Evolutionary conservation across 2,888 invertebrate genomes (phyloP).

Genomic region (Acrobasis repandana): DNA sequence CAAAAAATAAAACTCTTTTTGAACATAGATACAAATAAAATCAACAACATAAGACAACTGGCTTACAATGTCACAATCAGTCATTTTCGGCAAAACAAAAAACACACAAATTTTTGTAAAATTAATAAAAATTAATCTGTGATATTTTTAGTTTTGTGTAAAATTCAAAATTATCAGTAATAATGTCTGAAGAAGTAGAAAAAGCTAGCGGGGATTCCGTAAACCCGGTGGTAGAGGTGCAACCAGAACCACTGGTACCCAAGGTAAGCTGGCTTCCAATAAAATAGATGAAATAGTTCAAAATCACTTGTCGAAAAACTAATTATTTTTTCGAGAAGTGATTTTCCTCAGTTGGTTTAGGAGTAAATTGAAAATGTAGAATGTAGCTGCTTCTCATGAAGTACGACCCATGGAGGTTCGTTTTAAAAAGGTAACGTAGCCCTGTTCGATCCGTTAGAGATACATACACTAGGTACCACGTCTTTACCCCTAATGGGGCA

Average conservation of each 20-base stretch:
- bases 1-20: not conserved
- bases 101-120: slow-evolving; percentile 27
- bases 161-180: slow-evolving; percentile 46
- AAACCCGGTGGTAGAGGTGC: slow-evolving; percentile 32
- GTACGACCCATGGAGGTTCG: too few species aligned
- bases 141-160: slow-evolving; percentile 23
- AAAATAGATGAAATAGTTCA: too few species aligned
- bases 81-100: slow-evolving; percentile 26
- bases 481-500: too few species aligned
- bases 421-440: too few species aligned
- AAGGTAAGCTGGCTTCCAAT: slow-evolving; percentile 33
- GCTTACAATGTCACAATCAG: slow-evolving; percentile 15
- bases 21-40: not conserved
- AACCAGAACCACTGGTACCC: slow-evolving; percentile 43
- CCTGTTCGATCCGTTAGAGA: too few species aligned
- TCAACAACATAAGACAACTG: not conserved
- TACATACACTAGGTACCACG: too few species aligned
- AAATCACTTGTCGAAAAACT: too few species aligned
- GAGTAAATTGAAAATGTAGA: too few species aligned
- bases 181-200: slow-evolving; percentile 50
- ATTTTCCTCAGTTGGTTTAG: too few species aligned
- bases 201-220: slow-evolving; percentile 51
- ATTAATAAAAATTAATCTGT: slow-evolving; percentile 31
- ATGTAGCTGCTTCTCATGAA: too few species aligned
- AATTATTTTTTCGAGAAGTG: too few species aligned